phyloP scores from a whole-genome alignment of 2,113 vertebrate genomes.

The Perca fluviatilis region DNA sequence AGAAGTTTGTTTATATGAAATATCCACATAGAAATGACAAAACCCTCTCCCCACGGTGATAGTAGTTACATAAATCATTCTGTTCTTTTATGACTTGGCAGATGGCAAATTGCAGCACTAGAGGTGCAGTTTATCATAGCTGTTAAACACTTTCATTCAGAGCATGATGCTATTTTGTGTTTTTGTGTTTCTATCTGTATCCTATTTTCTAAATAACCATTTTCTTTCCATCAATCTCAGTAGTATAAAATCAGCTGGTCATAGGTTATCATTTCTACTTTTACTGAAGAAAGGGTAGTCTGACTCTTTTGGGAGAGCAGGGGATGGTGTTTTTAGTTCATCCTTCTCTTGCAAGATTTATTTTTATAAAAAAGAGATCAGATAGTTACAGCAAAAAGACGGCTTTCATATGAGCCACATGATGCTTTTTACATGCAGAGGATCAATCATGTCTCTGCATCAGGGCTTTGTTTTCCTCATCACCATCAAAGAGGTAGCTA shows the following conservation, averaged over 20 bases:
- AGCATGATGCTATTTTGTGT: slow-evolving; percentile 16
- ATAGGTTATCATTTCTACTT: background rate
- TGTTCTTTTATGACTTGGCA: slow-evolving; percentile 58
- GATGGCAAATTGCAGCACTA: slow-evolving; percentile 54
- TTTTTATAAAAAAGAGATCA: background rate
- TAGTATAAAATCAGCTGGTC: slow-evolving; percentile 9
- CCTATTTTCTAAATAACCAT: slow-evolving; percentile 5
- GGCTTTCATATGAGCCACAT: background rate
- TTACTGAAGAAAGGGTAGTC: background rate
- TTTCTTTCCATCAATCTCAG: background rate
- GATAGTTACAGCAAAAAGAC: too few relatives aligned
- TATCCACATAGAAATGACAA: slow-evolving; percentile 51
- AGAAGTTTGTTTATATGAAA: slow-evolving; percentile 56
- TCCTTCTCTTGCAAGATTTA: background rate
- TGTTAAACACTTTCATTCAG: slow-evolving; percentile 37
- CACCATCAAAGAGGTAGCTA: background rate
- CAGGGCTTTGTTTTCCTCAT: background rate
- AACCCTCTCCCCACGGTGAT: slow-evolving; percentile 29
- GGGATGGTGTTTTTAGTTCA: background rate
- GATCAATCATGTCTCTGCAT: background rate
- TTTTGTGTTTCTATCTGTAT: slow-evolving; percentile 44
- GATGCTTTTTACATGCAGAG: background rate
- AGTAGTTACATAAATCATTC: slow-evolving; percentile 58
- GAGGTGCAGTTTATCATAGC: slow-evolving; percentile 51
- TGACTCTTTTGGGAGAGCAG: background rate